Evolutionary conservation across 2,888 invertebrate genomes (phyloP), one percentile per base, ranked within the genome.

Genomic region (Drosophila stalkeri): DNA sequence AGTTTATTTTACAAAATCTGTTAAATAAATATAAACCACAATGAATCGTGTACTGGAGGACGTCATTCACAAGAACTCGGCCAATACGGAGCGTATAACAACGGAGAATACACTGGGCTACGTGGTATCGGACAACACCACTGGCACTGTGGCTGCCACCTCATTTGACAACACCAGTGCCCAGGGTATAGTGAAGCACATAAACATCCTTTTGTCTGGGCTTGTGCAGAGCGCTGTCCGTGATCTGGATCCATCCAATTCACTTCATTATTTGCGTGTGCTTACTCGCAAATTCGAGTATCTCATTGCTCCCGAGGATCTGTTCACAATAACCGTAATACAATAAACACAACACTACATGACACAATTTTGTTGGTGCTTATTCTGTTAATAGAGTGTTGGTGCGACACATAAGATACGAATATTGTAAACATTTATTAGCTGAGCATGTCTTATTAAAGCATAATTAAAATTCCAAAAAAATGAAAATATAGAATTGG

Each of bases 271-370:
- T 72, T 64, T 93, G 49, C 84, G 93, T 5, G 86, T 93, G n/a
- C 83, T 69, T n/a, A 92, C 93, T 11, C 86, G 89, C 49, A 92
- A 92, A 67, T 82, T 79, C 41, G 93, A 93, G 69, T 92, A 90
- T 70, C 80, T 93, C 12, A 82, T 93, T 33, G 92, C 91, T 0
- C 90, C 92, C 0, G 91, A 92, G 62, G 80, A 88, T 0, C 80
- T 90, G 4, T 92, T 92, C 68, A 93, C 91, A 7, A 86, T 92
- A 52, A 88, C 92, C n/a, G 92, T 92, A 9, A 74, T 91, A 60
- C 92, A 92, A 66, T 41, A n/a, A 41, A n/a, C 41, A n/a, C 39
- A 12, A 35, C 27, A 27, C 27, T 27, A 35, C 12, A 35, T 4
- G 3, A 33, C 8, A 33, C 33, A 11, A 33, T 6, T 27, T 27